A percentile compares a stretch with the other conserved stretches of the same genome.
These are phyloP conservation scores for Papilio dardanus DNA, from an alignment of 1,140 invertebrate genomes.

Conservation along the genomic window DNA sequence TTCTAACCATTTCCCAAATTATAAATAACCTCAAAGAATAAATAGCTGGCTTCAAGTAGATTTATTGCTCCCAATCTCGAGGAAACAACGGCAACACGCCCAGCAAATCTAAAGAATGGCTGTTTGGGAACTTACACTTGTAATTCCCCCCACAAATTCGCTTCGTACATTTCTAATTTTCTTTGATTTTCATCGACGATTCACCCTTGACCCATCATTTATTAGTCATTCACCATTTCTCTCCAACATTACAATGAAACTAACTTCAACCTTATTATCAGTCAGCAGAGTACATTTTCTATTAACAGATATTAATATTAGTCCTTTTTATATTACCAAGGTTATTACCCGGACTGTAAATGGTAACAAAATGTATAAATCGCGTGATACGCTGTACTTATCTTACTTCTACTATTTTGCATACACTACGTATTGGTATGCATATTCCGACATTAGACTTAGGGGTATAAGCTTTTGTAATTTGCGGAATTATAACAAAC, in stretches of 20 bases:
- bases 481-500: not conserved
- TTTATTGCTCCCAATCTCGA: slow-evolving; percentile 31
- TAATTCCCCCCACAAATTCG: slow-evolving; percentile 33
- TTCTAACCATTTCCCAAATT: slow-evolving; percentile 22
- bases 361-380: slow-evolving; percentile 78
- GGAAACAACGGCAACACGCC: slow-evolving; percentile 34
- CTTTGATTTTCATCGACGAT: slow-evolving; percentile 60
- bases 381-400: slow-evolving; percentile 75
- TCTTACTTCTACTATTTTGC: slow-evolving; percentile 73
- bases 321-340: slow-evolving; percentile 40
- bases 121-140: slow-evolving; percentile 34
- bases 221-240: slow-evolving; percentile 54
- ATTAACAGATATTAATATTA: not conserved
- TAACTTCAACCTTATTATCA: slow-evolving; percentile 41
- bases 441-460: slow-evolving; percentile 53
- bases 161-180: slow-evolving; percentile 59
- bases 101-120: slow-evolving; percentile 38
- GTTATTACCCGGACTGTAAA: slow-evolving; percentile 66
- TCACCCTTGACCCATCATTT: slow-evolving; percentile 77
- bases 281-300: slow-evolving; percentile 41
- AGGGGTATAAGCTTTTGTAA: slow-evolving; percentile 23
- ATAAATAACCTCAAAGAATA: slow-evolving; percentile 36
- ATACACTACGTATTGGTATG: slow-evolving; percentile 73
- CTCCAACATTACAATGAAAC: slow-evolving; percentile 45
- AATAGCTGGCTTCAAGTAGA: slow-evolving; percentile 25